Percentiles rank a stretch among this genome's conserved stretches.
phyloP scores from a whole-genome alignment of 2,797 vertebrate species.

The Pseudochirops corinnae region DNA sequence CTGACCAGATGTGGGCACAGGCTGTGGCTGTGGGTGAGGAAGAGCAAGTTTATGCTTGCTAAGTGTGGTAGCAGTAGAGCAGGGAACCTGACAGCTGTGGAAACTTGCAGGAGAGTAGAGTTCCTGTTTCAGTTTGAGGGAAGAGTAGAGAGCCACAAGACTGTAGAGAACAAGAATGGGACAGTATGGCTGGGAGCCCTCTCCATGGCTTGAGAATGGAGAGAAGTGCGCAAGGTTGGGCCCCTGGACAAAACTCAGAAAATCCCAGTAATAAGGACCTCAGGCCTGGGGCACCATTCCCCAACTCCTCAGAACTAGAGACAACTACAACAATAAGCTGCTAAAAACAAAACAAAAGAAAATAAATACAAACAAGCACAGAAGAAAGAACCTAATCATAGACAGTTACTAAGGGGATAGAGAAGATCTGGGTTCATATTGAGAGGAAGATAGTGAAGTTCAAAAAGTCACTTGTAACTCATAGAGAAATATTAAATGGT shows the following conservation, averaged over 20 bases:
- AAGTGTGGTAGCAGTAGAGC: too few species aligned
- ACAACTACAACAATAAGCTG: not conserved
- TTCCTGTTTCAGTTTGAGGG: too few species aligned
- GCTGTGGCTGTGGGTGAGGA: too few species aligned
- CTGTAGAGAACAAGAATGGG: not conserved
- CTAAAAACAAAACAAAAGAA: not conserved
- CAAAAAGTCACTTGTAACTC: not conserved
- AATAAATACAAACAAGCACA: not conserved
- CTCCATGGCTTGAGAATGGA: not conserved
- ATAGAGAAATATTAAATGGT: not conserved
- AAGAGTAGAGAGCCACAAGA: not conserved
- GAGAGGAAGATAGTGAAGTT: not conserved
- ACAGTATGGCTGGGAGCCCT: not conserved
- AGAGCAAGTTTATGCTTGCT: not conserved
- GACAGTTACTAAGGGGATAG: not conserved
- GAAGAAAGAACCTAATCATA: not conserved
- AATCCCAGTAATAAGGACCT: not conserved
- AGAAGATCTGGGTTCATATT: not conserved
- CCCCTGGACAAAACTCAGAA: not conserved
- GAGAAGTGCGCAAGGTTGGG: not conserved
- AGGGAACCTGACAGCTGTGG: too few species aligned
- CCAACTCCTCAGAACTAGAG: not conserved
- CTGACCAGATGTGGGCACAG: not conserved
- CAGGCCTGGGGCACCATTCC: not conserved
- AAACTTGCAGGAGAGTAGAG: too few species aligned